phyloP scores from a whole-genome alignment of 2,797 vertebrate genomes.

The Amazona finschi region DNA sequence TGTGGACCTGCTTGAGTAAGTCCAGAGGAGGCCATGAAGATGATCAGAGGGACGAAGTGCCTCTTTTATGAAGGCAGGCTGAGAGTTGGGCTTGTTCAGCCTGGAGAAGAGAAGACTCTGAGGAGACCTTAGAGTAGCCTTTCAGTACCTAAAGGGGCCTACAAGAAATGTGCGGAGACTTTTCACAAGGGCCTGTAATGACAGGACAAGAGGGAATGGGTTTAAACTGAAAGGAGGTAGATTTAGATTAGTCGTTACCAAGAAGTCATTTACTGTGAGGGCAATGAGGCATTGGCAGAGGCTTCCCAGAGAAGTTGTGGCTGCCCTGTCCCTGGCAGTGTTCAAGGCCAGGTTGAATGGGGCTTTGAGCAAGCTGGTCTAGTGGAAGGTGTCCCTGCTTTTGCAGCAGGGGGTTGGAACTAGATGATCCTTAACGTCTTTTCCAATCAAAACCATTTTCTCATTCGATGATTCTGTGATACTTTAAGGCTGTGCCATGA shows the following conservation, averaged over 20 bases:
- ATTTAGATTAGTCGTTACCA: not conserved
- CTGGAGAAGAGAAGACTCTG: not conserved
- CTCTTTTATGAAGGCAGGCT: not conserved
- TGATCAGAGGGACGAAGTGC: not conserved
- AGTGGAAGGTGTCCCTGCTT: not conserved
- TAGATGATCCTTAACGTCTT: not conserved
- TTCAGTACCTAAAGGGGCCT: not conserved
- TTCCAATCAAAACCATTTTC: not conserved
- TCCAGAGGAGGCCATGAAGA: not conserved
- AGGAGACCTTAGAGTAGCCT: not conserved
- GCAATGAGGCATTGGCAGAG: not conserved
- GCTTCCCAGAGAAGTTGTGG: not conserved
- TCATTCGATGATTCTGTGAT: not conserved
- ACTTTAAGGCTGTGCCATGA: not conserved
- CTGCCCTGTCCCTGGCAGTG: not conserved
- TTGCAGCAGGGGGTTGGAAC: not conserved
- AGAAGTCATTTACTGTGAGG: not conserved
- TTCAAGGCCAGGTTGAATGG: not conserved
- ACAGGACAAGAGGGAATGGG: not conserved
- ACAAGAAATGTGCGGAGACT: not conserved
- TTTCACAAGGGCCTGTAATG: not conserved
- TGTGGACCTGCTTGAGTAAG: not conserved
- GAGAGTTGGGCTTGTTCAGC: not conserved
- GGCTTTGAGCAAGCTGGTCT: not conserved
- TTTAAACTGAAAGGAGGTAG: not conserved